phyloP scores from a whole-genome alignment of 2,113 vertebrate species.

The Peromyscus polionotus region DNA sequence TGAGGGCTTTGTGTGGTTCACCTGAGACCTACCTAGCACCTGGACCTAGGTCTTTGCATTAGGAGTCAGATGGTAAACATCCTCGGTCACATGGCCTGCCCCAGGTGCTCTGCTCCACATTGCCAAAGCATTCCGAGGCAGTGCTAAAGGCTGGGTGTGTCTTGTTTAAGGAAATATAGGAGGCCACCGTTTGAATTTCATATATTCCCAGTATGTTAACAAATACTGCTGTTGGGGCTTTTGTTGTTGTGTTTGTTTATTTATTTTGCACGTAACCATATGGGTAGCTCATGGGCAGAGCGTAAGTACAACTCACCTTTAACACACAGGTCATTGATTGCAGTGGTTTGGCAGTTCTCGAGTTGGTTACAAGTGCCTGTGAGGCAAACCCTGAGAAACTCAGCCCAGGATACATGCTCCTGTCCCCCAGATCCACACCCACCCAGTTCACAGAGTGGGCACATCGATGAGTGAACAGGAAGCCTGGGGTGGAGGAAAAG shows the following conservation, averaged over 20 bases:
- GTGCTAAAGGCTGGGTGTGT: fast-evolving
- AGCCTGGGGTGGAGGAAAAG: neutral
- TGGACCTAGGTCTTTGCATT: neutral
- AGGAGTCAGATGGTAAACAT: neutral
- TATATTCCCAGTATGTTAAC: neutral
- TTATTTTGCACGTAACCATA: neutral
- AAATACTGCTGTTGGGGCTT: neutral
- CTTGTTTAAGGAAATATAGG: neutral
- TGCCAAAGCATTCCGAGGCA: neutral
- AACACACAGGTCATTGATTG: neutral
- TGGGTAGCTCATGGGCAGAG: neutral
- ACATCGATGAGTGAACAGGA: conserved; percentile 72
- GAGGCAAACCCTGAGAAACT: conserved; percentile 78
- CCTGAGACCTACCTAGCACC: neutral
- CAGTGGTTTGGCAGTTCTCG: conserved; percentile 15
- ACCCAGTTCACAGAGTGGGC: conserved; percentile 58
- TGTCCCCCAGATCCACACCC: neutral
- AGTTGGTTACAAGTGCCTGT: conserved; percentile 79
- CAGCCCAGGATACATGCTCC: conserved; percentile 48
- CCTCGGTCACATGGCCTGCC: neutral
- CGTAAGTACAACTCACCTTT: neutral
- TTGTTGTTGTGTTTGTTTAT: neutral
- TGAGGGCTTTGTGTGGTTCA: neutral
- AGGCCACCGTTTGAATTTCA: neutral
- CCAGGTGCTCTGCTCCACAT: fast-evolving